These are phyloP conservation scores for Phyllotis vaccarum DNA, from an alignment of 2,797 vertebrate genomes.

Conservation along the genomic window DNA sequence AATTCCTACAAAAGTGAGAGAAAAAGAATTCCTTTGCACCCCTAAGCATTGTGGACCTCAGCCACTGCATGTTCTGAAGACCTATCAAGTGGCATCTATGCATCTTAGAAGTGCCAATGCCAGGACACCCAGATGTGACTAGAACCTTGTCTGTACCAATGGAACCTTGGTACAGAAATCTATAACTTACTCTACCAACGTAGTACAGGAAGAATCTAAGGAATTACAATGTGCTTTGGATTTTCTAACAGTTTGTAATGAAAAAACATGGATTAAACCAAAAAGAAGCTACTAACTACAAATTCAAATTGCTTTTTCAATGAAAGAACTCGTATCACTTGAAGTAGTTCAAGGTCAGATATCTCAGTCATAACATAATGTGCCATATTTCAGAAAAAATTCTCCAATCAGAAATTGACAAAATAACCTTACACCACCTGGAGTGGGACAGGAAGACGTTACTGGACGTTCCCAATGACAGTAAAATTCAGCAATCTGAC, in stretches of 20 bases:
- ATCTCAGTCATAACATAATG: constrained; percentile 57
- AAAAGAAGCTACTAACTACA: constrained; percentile 46
- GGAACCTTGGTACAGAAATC: constrained; percentile 54
- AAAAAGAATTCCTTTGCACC: constrained; percentile 93
- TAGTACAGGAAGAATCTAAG: constrained; percentile 44
- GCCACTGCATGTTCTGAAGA: constrained; percentile 89
- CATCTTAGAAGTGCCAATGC: constrained; percentile 90
- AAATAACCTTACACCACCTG: not conserved
- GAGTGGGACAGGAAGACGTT: not conserved
- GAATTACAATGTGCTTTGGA: not conserved
- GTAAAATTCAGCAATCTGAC: not conserved
- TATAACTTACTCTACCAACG: not conserved
- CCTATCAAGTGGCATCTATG: constrained; percentile 91
- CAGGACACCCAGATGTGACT: constrained; percentile 89
- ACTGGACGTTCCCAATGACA: not conserved
- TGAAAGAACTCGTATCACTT: constrained; percentile 2
- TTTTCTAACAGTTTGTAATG: constrained; percentile 47
- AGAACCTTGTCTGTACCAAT: too few relatives aligned
- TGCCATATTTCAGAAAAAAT: constrained; percentile 70
- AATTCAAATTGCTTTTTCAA: constrained; percentile 1
- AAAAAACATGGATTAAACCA: constrained; percentile 76
- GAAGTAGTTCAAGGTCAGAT: not conserved
- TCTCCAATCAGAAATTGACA: not conserved
- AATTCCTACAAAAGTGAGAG: constrained; percentile 64
- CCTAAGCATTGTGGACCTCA: constrained; percentile 94